These are phyloP conservation scores for Patella ulyssiponensis DNA, from an alignment of 2,888 invertebrate species.

Conservation along the genomic window DNA sequence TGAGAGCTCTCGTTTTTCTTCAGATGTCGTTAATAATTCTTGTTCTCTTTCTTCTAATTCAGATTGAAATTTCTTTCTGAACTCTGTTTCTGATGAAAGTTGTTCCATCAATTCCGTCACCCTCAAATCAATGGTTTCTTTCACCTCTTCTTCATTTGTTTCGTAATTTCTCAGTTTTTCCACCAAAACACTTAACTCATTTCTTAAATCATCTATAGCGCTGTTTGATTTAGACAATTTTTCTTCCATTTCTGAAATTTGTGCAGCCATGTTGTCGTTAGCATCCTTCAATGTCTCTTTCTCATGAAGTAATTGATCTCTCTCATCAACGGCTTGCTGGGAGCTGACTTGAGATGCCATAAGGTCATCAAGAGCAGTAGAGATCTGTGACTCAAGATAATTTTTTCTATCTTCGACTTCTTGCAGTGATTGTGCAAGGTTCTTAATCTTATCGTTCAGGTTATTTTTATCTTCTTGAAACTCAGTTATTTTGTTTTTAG, in stretches of 20 bases:
- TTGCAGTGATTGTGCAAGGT: slow-evolving; percentile 21
- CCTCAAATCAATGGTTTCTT: not conserved
- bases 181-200: slow-evolving; percentile 22
- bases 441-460: not conserved
- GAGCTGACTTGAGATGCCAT: slow-evolving; percentile 12
- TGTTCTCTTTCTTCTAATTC: slow-evolving; percentile 22
- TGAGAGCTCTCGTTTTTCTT: slow-evolving; percentile 9
- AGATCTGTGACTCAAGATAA: slow-evolving; percentile 13
- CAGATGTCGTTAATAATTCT: slow-evolving; percentile 6
- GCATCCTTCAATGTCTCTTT: slow-evolving; percentile 12
- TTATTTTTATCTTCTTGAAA: slow-evolving; percentile 14
- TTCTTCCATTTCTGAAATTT: slow-evolving; percentile 15
- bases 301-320: not conserved
- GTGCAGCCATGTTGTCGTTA: not conserved
- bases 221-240: not conserved
- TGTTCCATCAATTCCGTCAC: not conserved
- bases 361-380: slow-evolving; percentile 6
- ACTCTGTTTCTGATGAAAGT: slow-evolving; percentile 13
- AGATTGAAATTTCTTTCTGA: slow-evolving; percentile 20
- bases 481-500: not conserved
- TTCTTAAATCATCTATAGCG: slow-evolving; percentile 20
- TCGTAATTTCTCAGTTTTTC: slow-evolving; percentile 19
- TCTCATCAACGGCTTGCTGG: not conserved
- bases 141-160: not conserved
- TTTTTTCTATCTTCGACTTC: slow-evolving; percentile 14